Conservation (phyloP, 1,140 invertebrate genomes). For the Agrilus planipennis region DNA sequence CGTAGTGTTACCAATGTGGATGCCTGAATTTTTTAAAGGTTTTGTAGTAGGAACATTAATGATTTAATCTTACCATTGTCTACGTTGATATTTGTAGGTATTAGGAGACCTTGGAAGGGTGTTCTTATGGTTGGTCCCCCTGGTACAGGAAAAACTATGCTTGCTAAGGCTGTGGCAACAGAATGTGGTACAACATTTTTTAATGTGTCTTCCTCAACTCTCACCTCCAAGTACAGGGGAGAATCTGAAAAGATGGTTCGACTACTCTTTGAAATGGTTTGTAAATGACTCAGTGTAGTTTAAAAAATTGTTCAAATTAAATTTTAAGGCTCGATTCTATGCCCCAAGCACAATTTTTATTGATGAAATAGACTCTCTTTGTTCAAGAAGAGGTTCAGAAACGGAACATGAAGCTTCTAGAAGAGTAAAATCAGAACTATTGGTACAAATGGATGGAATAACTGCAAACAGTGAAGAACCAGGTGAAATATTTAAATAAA, state of each 20-base stretch:
- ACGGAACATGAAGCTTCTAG: conserved; percentile 97
- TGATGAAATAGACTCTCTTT: conserved; percentile 98
- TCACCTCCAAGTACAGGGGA: conserved; percentile 96
- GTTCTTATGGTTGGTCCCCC: conserved; percentile 95
- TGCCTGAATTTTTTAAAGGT: conserved; percentile 96
- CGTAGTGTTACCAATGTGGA: conserved; percentile 93
- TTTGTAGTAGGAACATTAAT: background rate
- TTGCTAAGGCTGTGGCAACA: conserved; percentile 98
- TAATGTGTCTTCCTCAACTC: conserved; percentile 93
- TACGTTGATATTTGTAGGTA: conserved; percentile 34
- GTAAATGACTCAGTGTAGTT: background rate
- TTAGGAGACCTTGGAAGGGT: conserved; percentile 82
- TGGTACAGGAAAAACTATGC: conserved; percentile 98
- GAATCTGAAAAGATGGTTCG: conserved; percentile 98
- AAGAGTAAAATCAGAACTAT: conserved; percentile 93
- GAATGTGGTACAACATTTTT: conserved; percentile 99
- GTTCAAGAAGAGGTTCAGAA: conserved; percentile 89
- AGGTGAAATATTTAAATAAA: too few species aligned
- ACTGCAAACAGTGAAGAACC: conserved; percentile 57
- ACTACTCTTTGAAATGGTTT: conserved; percentile 94
- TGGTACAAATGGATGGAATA: conserved; percentile 99
- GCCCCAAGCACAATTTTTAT: conserved; percentile 99
- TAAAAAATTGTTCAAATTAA: background rate
- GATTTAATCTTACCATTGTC: background rate
- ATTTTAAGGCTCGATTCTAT: conserved; percentile 84